Conservation (phyloP, 2,113 vertebrate genomes). For the Forbesichthys papilliferus region DNA sequence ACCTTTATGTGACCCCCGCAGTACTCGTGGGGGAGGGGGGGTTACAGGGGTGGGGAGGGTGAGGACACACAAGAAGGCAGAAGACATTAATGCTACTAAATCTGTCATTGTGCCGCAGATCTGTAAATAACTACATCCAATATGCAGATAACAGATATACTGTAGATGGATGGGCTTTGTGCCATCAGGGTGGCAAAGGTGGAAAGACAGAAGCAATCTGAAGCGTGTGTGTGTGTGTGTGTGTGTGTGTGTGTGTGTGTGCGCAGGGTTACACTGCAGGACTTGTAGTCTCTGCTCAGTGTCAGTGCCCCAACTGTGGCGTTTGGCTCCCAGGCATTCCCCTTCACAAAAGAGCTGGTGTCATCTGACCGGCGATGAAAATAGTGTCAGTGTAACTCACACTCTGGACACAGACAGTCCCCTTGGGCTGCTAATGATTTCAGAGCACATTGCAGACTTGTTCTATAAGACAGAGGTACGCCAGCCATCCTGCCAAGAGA, state of each 20-base stretch:
- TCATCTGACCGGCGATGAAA: slow-evolving; percentile 81
- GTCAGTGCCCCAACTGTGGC: slow-evolving; percentile 58
- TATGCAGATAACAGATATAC: slow-evolving; percentile 81
- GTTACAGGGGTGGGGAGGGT: slow-evolving; percentile 74
- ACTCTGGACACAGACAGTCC: slow-evolving; percentile 66
- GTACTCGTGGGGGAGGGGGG: slow-evolving; percentile 47
- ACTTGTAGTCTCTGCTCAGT: slow-evolving; percentile 54
- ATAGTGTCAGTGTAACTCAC: slow-evolving; percentile 79
- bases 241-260: slow-evolving; percentile 29
- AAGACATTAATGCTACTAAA: slow-evolving; percentile 88
- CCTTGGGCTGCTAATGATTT: slow-evolving; percentile 78
- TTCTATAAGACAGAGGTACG: slow-evolving; percentile 65
- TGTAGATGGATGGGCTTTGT: slow-evolving; percentile 71
- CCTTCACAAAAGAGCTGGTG: slow-evolving; percentile 78
- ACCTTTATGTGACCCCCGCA: too few relatives aligned
- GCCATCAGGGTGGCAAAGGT: slow-evolving; percentile 70
- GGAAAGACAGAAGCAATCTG: slow-evolving; percentile 61
- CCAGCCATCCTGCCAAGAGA: slow-evolving; percentile 57
- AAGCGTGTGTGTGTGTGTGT: slow-evolving; percentile 42
- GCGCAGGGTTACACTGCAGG: slow-evolving; percentile 52
- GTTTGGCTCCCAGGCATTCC: slow-evolving; percentile 73
- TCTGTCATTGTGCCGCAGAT: slow-evolving; percentile 84
- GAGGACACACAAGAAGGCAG: slow-evolving; percentile 84
- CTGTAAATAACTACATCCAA: slow-evolving; percentile 84
- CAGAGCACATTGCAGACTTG: slow-evolving; percentile 69